A percentile compares a stretch with the other conserved stretches of the same genome.
phyloP scores from a whole-genome alignment of 2,888 invertebrate genomes.

The Diabrotica balteata region DNA sequence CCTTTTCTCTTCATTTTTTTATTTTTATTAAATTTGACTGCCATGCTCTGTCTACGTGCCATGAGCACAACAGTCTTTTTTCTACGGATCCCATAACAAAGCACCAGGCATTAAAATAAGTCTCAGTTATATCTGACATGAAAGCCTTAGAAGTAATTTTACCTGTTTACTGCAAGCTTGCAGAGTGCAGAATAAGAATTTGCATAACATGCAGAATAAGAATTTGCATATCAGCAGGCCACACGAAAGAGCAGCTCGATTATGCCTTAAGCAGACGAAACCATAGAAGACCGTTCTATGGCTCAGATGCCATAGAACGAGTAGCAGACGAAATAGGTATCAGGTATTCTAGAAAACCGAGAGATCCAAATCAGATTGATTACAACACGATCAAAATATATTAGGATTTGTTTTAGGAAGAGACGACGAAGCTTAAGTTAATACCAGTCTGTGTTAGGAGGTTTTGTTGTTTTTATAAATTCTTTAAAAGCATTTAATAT shows the following conservation, averaged over 20 bases:
- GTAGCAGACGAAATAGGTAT: conserved; percentile 79
- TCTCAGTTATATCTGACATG: too few relatives aligned
- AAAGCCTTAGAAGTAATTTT: too few relatives aligned
- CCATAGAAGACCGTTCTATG: too few relatives aligned
- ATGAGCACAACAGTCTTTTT: too few relatives aligned
- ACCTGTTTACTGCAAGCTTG: too few relatives aligned
- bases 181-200: too few relatives aligned
- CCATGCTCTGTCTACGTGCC: too few relatives aligned
- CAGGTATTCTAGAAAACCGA: conserved; percentile 76
- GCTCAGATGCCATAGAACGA: conserved; percentile 77
- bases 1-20: too few relatives aligned
- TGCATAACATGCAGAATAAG: conserved; percentile 89
- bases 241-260: conserved; percentile 94
- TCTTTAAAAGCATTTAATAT: conserved; percentile 23
- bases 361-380: conserved; percentile 66
- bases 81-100: too few relatives aligned
- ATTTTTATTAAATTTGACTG: too few relatives aligned
- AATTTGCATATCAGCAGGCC: conserved; percentile 95
- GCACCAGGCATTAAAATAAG: too few relatives aligned
- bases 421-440: not conserved
- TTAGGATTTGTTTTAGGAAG: conserved; percentile 34
- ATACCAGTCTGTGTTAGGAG: conserved; percentile 8
- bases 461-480: conserved; percentile 32
- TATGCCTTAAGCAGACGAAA: conserved; percentile 72
- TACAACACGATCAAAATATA: conserved; percentile 59